Conservation (phyloP, 2,113 vertebrate genomes). For the Nothocercus nigrocapillus region DNA sequence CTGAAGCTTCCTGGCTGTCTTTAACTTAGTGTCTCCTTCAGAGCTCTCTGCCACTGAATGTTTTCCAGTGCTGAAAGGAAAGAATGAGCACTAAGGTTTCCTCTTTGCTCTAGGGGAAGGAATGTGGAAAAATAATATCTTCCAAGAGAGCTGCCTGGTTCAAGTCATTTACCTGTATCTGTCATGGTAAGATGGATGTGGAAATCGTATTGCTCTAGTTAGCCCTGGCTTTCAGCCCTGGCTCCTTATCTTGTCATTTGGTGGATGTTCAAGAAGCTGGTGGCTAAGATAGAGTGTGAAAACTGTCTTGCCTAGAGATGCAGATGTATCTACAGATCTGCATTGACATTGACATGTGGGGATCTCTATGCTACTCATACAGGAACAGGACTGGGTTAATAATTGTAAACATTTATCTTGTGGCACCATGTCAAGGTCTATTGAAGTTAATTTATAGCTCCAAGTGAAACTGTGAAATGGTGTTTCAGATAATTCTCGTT, state of each 20-base stretch:
- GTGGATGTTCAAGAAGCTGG: background rate
- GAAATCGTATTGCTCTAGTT: fast-evolving
- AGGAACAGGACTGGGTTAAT: fast-evolving
- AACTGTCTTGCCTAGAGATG: background rate
- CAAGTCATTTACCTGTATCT: background rate
- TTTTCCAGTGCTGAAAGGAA: background rate
- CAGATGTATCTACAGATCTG: too few species aligned
- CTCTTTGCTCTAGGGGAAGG: background rate
- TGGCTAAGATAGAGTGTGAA: background rate
- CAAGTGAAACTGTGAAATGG: background rate
- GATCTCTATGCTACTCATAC: background rate
- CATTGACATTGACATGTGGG: too few species aligned
- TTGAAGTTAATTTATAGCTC: background rate
- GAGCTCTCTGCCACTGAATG: background rate
- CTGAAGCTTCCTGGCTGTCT: background rate
- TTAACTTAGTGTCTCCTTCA: background rate
- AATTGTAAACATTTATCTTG: background rate
- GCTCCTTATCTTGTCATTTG: too few species aligned
- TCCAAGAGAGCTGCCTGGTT: background rate
- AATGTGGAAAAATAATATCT: background rate
- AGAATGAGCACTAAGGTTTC: background rate
- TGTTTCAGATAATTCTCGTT: background rate
- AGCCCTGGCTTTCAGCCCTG: background rate
- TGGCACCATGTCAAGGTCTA: background rate
- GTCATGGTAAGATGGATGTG: fast-evolving